Evolutionary conservation across 2,888 invertebrate genomes (phyloP).

Genomic region (Heteromyza rotundicornis): DNA sequence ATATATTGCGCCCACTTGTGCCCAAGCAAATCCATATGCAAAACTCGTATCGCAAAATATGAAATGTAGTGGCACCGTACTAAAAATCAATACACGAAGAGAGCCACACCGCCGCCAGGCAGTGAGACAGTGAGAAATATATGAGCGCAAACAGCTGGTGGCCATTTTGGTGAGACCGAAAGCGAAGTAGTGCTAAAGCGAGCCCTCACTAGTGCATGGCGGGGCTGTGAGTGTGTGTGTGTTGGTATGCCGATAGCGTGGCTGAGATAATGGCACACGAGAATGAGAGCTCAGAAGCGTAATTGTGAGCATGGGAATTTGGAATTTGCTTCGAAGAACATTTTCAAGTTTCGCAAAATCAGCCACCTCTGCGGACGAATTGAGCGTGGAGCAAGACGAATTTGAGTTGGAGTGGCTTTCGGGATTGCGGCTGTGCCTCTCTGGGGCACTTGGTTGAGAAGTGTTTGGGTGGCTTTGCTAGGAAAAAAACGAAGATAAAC

Average conservation of each 20-base stretch:
- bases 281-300: not conserved
- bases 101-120: constrained; percentile 23
- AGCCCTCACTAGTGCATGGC: not conserved
- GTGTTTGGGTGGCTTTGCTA: not conserved
- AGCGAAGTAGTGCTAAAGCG: constrained; percentile 25
- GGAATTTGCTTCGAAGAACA: not conserved
- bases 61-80: constrained; percentile 33
- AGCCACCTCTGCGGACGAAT: not conserved
- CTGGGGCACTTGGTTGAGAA: not conserved
- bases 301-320: not conserved
- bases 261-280: no score
- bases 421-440: not conserved
- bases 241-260: no score
- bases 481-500: not conserved
- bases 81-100: constrained; percentile 26
- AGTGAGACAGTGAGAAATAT: constrained; percentile 24
- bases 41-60: not conserved
- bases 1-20: constrained; percentile 46
- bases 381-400: constrained; percentile 4
- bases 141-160: constrained; percentile 24
- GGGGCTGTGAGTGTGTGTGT: constrained; percentile 2
- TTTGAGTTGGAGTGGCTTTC: constrained; percentile 1
- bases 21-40: constrained; percentile 14
- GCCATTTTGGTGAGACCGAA: constrained; percentile 57
- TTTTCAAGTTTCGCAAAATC: not conserved